Base-by-base conservation (phyloP, 2,113 vertebrate genomes). In the Thryonomys swinderianus region DNA sequence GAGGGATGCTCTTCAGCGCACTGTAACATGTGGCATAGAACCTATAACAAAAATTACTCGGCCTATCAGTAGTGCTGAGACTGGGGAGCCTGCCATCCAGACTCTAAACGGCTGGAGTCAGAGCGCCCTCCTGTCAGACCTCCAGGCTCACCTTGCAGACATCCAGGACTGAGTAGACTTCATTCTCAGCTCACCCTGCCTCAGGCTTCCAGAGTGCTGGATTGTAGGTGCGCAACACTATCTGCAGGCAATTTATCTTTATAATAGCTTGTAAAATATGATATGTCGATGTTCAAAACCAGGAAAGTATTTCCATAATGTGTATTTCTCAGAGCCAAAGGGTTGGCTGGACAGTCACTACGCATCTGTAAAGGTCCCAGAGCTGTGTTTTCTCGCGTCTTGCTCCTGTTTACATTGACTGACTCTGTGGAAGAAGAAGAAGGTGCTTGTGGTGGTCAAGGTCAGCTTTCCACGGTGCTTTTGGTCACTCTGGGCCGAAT, bases 351-450 rank as follows among this genome's bases (percentile, higher is more conserved):
- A 51, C 98, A 95, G 45, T 99, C 98, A n/a, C 97, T 99, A 32
- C 98, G 98, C 27, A 96, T 99, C 10, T 96, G 97, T 91, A 98
- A 90, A 42, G 97, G 73, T 9, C 98, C 99, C 13, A 98, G 99
- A 23, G 98, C 98, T 1, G 98, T 99, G 85, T 99, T 99, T 66
- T 99, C 99, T 45, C 98, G 99, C 1, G 45, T 99, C 67, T 98
- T 99, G 83, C 98, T 99, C 18, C 99, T 99, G 6, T 99, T 99
- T 96, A 99, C 99, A 0, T 96, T 99, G 97, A 98, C 99, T 0
- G 99, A 99, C 80, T 97, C 98, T 0, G 48, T 98, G 96, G 99
- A 99, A 48, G 99, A 99, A 25, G 99, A 99, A 78, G 99, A 99
- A 73, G 98, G 98, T 5, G 98, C 98, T 0, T 98, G 99, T 90